Base-by-base conservation (phyloP, 2,113 vertebrate genomes). In the Pithys albifrons region DNA sequence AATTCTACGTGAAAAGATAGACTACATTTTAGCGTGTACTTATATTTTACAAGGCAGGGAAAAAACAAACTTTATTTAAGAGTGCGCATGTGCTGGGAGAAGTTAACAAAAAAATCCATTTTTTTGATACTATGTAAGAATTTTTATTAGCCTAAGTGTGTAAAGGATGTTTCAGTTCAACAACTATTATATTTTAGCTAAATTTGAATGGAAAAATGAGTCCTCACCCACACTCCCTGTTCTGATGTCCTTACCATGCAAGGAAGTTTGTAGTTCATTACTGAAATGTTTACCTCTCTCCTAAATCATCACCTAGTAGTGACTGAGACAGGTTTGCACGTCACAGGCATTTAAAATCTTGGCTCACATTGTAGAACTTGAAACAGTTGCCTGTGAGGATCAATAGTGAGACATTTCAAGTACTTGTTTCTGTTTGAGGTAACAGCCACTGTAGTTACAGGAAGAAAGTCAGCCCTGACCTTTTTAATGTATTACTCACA, bases 401-500 rank as follows among this genome's bases (percentile, higher is more conserved):
- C 77, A 66, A 59, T 70, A 85, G 27, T 22, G 48, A 91, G 85
- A 37, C 46, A 61, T 49, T 93, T 93, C 24, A 51, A 31, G 74
- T 46, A 10, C 43, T 67, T 84, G 45, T 61, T 93, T 75, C 62
- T 77, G n/a, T 37, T 78, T 48, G 19, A 14, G 54, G 43, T 84
- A 86, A 91, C 58, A 82, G 39, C 70, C 10, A 19, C 14, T 14
- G 61, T 19, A 72, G n/a, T 46, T 90, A 67, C 54, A 84, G 59
- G 73, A 82, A 64, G 24, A 74, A 92, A 91, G 51, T 57, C 18
- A 23, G 25, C 23, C n/a, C 37, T 94, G 75, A 86, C 81, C 69
- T 77, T 94, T 93, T 81, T 57, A 92, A 77, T 27, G 69, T 33
- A 67, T 87, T 79, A 51, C n/a, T 90, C 54, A 23, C 35, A 59